Evolutionary conservation across 2,113 vertebrate species (phyloP).

Genomic region (Osmerus eperlanus): DNA sequence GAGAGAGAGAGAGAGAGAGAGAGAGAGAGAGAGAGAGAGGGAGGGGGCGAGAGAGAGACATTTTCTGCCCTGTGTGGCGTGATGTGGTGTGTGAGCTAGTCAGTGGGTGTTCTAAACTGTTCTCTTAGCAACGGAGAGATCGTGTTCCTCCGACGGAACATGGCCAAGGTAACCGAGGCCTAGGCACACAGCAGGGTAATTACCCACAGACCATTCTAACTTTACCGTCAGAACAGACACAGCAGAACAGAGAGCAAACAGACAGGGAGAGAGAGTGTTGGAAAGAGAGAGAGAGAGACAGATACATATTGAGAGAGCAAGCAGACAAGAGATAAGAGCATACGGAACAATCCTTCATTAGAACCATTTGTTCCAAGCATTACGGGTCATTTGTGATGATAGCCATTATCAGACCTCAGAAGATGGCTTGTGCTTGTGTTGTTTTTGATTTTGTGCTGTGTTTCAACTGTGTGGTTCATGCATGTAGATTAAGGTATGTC

Average conservation of each 20-base stretch:
- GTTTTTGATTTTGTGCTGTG: too few relatives aligned
- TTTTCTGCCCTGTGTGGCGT: constrained; percentile 21
- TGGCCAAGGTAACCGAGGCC: constrained; percentile 2
- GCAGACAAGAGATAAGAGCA: too few relatives aligned
- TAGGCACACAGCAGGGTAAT: constrained; percentile 13
- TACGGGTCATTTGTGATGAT: too few relatives aligned
- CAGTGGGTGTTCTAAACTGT: constrained; percentile 5
- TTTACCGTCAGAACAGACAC: neutral
- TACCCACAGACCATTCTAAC: constrained; percentile 1
- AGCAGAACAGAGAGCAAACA: neutral
- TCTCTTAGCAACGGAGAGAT: constrained; percentile 29
- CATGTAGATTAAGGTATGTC: too few relatives aligned
- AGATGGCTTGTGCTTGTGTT: too few relatives aligned
- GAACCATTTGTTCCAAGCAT: too few relatives aligned
- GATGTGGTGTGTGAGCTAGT: constrained; percentile 20
- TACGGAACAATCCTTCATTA: too few relatives aligned
- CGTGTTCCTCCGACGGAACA: constrained; percentile 15
- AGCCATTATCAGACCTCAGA: too few relatives aligned
- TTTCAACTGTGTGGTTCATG: too few relatives aligned
- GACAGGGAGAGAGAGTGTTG: neutral
- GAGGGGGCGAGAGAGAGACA: neutral
- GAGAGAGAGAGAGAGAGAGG: neutral
- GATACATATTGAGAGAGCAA: too few relatives aligned
- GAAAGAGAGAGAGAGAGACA: too few relatives aligned
- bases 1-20: too few relatives aligned